Percentiles rank a stretch among this genome's conserved stretches.
Evolutionary conservation across 2,797 vertebrate species (phyloP).

Genomic region (Octomys mimax): DNA sequence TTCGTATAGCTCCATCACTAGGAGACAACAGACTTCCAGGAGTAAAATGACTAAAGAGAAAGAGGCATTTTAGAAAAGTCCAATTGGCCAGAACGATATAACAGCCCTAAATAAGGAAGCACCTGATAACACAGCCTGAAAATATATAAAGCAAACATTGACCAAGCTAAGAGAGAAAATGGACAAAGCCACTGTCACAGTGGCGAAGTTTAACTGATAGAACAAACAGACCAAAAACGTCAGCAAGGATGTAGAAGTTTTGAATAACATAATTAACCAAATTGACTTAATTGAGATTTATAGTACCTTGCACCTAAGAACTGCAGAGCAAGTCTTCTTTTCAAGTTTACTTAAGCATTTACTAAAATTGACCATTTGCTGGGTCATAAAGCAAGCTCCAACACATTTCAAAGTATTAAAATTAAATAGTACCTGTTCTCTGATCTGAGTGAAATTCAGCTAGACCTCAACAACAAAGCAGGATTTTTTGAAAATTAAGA

Average conservation of each 20-base stretch:
- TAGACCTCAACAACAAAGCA: not conserved
- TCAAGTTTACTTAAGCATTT: not conserved
- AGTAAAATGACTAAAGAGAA: not conserved
- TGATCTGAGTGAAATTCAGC: not conserved
- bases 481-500: conserved; percentile 17
- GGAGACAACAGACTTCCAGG: not conserved
- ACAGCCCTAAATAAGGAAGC: not conserved
- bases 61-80: not conserved
- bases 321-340: not conserved
- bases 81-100: not conserved
- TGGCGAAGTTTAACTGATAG: not conserved
- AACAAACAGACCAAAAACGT: not conserved
- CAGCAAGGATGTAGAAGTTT: not conserved
- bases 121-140: not conserved
- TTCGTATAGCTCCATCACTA: not conserved
- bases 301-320: not conserved
- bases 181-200: not conserved
- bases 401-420: not conserved
- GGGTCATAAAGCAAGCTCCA: not conserved
- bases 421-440: not conserved
- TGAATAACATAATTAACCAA: not conserved
- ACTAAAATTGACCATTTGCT: not conserved
- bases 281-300: not conserved
- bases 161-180: not conserved
- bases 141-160: not conserved